phyloP scores from a whole-genome alignment of 1,140 invertebrate species.

The Cyclargus thomasi region DNA sequence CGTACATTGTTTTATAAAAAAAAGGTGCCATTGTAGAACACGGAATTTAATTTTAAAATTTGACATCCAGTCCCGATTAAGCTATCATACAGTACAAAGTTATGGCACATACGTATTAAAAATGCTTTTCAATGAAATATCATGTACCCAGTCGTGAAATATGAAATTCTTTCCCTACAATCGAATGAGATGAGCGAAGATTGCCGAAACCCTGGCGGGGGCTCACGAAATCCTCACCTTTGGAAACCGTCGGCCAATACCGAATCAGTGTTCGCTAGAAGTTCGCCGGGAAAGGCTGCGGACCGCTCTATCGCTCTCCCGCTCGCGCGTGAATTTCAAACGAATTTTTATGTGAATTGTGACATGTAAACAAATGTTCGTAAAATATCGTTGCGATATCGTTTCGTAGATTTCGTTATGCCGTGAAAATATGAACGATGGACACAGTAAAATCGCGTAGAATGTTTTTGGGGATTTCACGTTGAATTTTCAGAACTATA shows the following conservation, averaged over 20 bases:
- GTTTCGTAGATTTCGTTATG: background rate
- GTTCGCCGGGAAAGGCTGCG: slow-evolving; percentile 37
- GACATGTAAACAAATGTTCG: slow-evolving; percentile 4
- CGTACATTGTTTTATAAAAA: too few species aligned
- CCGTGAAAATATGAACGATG: background rate
- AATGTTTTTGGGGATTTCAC: slow-evolving; percentile 1
- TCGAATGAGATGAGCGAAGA: slow-evolving; percentile 60
- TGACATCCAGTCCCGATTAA: too few species aligned
- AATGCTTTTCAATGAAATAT: slow-evolving; percentile 42
- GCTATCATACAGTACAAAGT: background rate
- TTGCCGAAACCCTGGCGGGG: slow-evolving; percentile 45
- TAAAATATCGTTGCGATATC: background rate
- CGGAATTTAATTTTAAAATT: too few species aligned
- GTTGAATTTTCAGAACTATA: slow-evolving; percentile 8
- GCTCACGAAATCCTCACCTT: slow-evolving; percentile 62
- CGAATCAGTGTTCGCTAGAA: slow-evolving; percentile 58
- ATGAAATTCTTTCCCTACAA: slow-evolving; percentile 61
- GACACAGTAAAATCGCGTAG: background rate
- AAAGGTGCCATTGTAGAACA: too few species aligned
- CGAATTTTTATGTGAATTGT: slow-evolving; percentile 19
- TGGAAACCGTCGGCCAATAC: slow-evolving; percentile 59
- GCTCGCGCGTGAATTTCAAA: slow-evolving; percentile 25
- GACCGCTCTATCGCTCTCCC: slow-evolving; percentile 19
- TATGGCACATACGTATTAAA: background rate
- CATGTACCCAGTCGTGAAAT: slow-evolving; percentile 45